phyloP scores from a whole-genome alignment of 2,888 invertebrate species.

The Crematogaster levior region DNA sequence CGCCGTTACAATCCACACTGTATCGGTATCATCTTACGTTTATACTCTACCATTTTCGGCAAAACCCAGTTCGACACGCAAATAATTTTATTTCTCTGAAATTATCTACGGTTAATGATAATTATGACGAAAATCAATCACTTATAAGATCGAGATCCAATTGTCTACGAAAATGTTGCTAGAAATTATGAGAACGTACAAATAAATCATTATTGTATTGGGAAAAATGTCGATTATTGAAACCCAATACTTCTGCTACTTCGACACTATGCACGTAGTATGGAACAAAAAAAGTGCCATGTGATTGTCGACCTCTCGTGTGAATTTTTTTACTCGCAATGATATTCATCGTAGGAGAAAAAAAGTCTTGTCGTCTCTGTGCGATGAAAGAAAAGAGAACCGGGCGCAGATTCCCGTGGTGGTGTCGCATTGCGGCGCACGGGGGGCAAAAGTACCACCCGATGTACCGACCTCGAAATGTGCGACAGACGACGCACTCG shows the following conservation, averaged over 20 bases:
- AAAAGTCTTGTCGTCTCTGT: conserved; percentile 43
- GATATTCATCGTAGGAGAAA: conserved; percentile 39
- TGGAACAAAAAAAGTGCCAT: conserved; percentile 11
- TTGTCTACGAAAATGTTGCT: not conserved
- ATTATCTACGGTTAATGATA: too few relatives aligned
- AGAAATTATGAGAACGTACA: not conserved
- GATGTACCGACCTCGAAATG: conserved; percentile 76
- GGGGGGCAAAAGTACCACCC: conserved; percentile 69
- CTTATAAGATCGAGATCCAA: not conserved
- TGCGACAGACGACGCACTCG: conserved; percentile 72
- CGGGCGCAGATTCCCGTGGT: conserved; percentile 69
- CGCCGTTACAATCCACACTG: conserved; percentile 54
- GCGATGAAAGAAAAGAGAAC: conserved; percentile 50
- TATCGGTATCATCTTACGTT: conserved; percentile 22
- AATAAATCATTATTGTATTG: not conserved
- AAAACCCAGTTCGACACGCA: not conserved
- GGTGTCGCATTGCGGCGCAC: conserved; percentile 84
- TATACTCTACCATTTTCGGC: conserved; percentile 24
- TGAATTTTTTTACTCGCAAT: conserved; percentile 2
- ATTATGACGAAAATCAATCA: not conserved
- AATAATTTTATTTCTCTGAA: not conserved
- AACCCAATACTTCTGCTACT: not conserved
- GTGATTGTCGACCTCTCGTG: not conserved
- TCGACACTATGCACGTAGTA: conserved; percentile 2
- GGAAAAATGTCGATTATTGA: not conserved